Evolutionary conservation across 2,797 vertebrate genomes (phyloP), one percentile per base, ranked within the genome.

Genomic region (Sitta carolinensis): DNA sequence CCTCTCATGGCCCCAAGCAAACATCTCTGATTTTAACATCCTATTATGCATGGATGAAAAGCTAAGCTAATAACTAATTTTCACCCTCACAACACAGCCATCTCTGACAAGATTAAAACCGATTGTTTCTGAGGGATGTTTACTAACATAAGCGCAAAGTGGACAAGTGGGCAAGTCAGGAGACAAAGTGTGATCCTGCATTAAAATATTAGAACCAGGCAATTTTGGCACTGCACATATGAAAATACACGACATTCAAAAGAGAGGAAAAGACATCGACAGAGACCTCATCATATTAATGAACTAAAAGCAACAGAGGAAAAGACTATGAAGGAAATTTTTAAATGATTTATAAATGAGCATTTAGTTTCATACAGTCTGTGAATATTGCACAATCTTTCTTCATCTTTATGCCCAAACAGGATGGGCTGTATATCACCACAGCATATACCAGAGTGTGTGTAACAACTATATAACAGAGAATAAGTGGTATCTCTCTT

Each of bases 1-100:
- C 59, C 83, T 91, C 84, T 66, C 83, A 84, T 91, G 70, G 85
- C 76, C 81, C 29, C 91, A 95, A 93, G 84, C 90, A 96, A 79
- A 69, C 26, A 89, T 67, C 61, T 94, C 93, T 96, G 81, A 91
- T 79, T 96, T 94, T 94, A 96, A 90, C 91, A 90, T 96, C 82
- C 77, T 74, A 85, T 96, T 95, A 97, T 91, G 89, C 66, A 85
- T 90, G 86, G 73, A 95, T 95, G 87, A 95, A 95, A 94, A 96
- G 36, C 66, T 92, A 91, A 96, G 68, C 85, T 96, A 97, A 94
- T 93, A 94, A 96, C 86, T 93, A 92, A 96, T 95, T 97, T 92
- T 87, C 54, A 96, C 94, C 88, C 87, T 89, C 77, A 90, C 58
- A 95, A 95, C 73, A 95, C 55, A 83, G 74, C 38, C 66, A 89